Percentiles rank a stretch among this genome's conserved stretches.
Evolutionary conservation across 1,140 invertebrate genomes (phyloP).

Genomic region (Diorhabda elongata): DNA sequence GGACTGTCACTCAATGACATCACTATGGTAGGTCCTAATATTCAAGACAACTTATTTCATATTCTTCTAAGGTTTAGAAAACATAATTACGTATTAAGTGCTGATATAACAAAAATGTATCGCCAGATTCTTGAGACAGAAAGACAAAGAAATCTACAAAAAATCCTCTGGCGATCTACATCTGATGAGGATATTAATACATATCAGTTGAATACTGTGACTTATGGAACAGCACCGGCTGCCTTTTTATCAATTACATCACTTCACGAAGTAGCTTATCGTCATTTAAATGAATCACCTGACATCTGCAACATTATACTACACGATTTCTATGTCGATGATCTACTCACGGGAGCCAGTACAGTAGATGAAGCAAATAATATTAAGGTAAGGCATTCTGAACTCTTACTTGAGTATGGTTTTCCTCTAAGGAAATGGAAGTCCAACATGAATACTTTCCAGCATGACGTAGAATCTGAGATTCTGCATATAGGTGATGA

Average conservation of each 20-base stretch:
- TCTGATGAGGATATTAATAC: conserved; percentile 15
- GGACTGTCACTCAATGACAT: conserved; percentile 35
- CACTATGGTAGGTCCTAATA: conserved; percentile 29
- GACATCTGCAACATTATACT: conserved; percentile 32
- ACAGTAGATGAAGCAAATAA: conserved; percentile 27
- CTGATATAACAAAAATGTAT: conserved; percentile 43
- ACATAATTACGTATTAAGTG: conserved; percentile 27
- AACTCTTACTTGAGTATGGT: background rate
- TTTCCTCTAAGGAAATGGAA: conserved; percentile 10
- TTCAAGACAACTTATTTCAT: conserved; percentile 32
- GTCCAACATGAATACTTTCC: background rate
- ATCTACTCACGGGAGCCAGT: conserved; percentile 43
- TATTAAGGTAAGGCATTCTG: background rate
- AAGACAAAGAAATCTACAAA: conserved; percentile 42
- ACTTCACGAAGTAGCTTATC: background rate
- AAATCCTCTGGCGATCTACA: conserved; percentile 41
- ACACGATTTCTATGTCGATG: conserved; percentile 49
- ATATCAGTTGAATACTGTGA: conserved; percentile 40
- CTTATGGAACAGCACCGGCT: conserved; percentile 41
- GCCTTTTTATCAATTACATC: conserved; percentile 39
- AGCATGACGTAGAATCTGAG: background rate
- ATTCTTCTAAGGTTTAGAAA: conserved; percentile 25
- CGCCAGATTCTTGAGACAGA: conserved; percentile 37
- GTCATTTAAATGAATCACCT: conserved; percentile 29
- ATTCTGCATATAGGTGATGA: background rate